Conservation (phyloP, 2,113 vertebrate species). For the Nipponia nippon region DNA sequence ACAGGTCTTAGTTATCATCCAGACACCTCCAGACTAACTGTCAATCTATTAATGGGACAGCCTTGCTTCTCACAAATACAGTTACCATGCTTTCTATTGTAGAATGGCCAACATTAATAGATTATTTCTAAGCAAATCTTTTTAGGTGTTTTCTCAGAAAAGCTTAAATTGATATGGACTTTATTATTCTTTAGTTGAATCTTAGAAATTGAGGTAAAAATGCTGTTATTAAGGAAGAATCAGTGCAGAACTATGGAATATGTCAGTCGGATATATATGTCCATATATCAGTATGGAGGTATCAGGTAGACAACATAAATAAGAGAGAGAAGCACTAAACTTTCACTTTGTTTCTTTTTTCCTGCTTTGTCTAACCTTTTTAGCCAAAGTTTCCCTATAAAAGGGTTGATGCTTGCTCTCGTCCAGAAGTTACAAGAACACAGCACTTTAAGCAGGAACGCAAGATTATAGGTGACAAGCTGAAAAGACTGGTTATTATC, state of each 20-base stretch:
- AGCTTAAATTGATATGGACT: not conserved
- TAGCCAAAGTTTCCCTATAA: not conserved
- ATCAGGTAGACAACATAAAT: not conserved
- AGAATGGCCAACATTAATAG: not conserved
- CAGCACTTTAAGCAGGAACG: not conserved
- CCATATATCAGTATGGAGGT: not conserved
- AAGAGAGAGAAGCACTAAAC: not conserved
- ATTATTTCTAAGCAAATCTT: not conserved
- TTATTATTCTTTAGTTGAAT: not conserved
- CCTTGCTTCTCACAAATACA: not conserved
- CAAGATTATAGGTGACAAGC: not conserved
- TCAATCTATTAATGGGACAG: not conserved
- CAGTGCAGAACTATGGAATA: not conserved
- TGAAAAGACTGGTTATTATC: not conserved
- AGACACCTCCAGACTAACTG: not conserved
- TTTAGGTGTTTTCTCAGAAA: not conserved
- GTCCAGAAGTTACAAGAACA: not conserved
- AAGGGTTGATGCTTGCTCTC: not conserved
- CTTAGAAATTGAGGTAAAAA: not conserved
- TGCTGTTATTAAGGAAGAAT: not conserved
- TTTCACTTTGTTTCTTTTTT: not conserved
- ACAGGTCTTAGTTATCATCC: not conserved
- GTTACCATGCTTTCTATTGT: not conserved
- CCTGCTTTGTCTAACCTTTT: not conserved
- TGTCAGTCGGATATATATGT: not conserved